phyloP scores from a whole-genome alignment of 2,113 vertebrate species.

The Centropristis striata region DNA sequence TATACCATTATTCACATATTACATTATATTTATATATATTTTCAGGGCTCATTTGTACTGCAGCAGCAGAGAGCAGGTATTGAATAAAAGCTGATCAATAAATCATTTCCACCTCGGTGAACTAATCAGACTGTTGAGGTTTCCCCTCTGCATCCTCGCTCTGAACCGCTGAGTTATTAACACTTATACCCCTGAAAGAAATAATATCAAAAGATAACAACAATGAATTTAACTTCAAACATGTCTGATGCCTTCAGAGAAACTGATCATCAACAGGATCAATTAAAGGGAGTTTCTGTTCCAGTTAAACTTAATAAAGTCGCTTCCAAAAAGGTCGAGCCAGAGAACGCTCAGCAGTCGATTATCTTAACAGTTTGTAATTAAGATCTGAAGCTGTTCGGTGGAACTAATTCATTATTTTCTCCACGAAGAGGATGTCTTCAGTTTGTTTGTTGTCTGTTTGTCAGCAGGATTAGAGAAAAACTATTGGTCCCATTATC shows the following conservation, averaged over 20 bases:
- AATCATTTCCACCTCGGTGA: constrained; percentile 12
- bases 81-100: neutral
- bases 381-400: neutral
- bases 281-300: constrained; percentile 23
- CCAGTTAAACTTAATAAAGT: neutral
- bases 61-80: neutral
- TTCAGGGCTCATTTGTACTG: neutral
- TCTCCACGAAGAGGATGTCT: no score
- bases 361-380: neutral
- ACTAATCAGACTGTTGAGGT: constrained; percentile 44
- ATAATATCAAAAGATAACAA: no score
- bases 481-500: no score
- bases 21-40: no score
- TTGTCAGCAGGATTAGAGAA: no score
- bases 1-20: no score
- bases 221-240: no score
- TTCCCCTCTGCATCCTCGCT: constrained; percentile 59
- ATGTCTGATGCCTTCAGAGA: no score
- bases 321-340: neutral
- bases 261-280: constrained; percentile 12
- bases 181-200: no score
- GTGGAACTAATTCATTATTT: neutral
- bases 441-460: no score
- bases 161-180: no score
- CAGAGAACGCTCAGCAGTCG: neutral